Conservation (phyloP, 2,888 invertebrate species). For the Ischnura elegans region DNA sequence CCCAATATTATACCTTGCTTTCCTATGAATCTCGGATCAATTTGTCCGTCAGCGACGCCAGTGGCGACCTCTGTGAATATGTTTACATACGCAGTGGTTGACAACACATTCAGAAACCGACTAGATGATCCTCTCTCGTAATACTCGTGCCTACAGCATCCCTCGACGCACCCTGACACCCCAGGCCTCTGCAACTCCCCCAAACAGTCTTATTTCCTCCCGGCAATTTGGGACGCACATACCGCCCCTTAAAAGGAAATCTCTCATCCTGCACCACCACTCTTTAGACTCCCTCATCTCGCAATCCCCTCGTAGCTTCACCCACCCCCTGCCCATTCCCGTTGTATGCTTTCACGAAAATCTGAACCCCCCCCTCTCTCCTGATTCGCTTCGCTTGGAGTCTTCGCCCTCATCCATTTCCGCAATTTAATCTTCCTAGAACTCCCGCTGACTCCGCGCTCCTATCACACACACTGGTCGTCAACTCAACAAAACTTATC, state of each 20-base stretch:
- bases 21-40: too few species aligned
- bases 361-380: too few species aligned
- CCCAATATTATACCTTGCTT: too few species aligned
- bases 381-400: too few species aligned
- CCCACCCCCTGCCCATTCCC: background rate
- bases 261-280: background rate
- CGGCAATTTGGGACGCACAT: conserved; percentile 8
- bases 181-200: background rate
- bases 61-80: too few species aligned
- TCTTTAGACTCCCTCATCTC: background rate
- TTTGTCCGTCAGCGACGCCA: too few species aligned
- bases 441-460: background rate
- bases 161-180: background rate
- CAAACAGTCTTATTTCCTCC: conserved; percentile 1
- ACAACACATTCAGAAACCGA: too few species aligned
- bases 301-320: background rate
- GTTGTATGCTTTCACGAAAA: too few species aligned
- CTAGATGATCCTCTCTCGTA: too few species aligned
- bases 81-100: too few species aligned
- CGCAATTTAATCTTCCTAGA: background rate
- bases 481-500: too few species aligned
- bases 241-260: background rate
- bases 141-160: background rate
- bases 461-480: background rate
- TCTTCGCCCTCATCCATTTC: background rate